phyloP scores from a whole-genome alignment of 1,140 invertebrate species.

The Drosophila nigrodunni region DNA sequence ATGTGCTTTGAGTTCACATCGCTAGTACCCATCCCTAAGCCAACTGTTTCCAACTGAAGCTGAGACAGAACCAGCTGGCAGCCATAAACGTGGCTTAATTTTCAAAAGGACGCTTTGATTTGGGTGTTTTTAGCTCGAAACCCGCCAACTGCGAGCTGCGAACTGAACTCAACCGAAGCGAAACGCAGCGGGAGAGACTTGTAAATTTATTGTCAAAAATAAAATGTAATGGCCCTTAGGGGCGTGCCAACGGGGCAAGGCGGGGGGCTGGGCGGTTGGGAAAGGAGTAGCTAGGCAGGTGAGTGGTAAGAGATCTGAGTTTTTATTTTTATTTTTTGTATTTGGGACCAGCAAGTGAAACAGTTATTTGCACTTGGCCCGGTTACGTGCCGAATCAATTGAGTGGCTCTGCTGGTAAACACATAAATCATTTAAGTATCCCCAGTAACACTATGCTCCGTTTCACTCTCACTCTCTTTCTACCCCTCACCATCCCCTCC shows the following conservation, averaged over 20 bases:
- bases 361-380: slow-evolving; percentile 79
- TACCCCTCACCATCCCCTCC: too few relatives aligned
- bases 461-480: too few relatives aligned
- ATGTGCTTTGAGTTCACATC: too few relatives aligned
- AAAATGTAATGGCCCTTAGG: slow-evolving; percentile 70
- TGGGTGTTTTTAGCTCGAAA: slow-evolving; percentile 20
- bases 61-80: background rate
- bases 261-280: background rate
- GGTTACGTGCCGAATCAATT: slow-evolving; percentile 79
- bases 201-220: slow-evolving; percentile 77
- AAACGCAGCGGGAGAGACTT: slow-evolving; percentile 28
- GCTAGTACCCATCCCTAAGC: too few relatives aligned
- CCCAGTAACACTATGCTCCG: background rate
- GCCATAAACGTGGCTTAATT: slow-evolving; percentile 65
- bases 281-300: background rate
- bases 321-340: background rate
- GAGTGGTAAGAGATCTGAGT: too few relatives aligned
- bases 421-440: slow-evolving; percentile 75
- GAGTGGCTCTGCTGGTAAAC: slow-evolving; percentile 49
- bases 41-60: background rate
- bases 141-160: slow-evolving; percentile 13
- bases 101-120: slow-evolving; percentile 72
- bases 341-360: slow-evolving; percentile 54
- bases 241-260: background rate
- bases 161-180: slow-evolving; percentile 23